Conservation (phyloP, 2,888 invertebrate species). For the Caenorhabditis angaria region DNA sequence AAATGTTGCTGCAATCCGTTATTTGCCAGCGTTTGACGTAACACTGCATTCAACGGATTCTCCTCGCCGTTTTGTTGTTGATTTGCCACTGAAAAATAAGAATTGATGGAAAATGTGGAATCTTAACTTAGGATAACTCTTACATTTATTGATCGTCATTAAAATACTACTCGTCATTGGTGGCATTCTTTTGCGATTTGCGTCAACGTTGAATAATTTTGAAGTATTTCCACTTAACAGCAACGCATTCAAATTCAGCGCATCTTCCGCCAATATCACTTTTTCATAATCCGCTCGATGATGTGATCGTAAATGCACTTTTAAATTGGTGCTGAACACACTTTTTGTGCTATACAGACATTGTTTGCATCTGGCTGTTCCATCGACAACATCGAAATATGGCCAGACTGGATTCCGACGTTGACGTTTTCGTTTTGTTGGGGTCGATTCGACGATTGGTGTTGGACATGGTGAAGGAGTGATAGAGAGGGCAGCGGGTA, state of each 20-base stretch:
- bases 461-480: slow-evolving; percentile 33
- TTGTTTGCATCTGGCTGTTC: slow-evolving; percentile 61
- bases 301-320: slow-evolving; percentile 67
- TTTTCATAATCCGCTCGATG: slow-evolving; percentile 64
- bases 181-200: slow-evolving; percentile 54
- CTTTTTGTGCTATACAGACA: slow-evolving; percentile 67
- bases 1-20: slow-evolving; percentile 46
- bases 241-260: slow-evolving; percentile 57
- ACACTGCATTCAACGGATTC: slow-evolving; percentile 51
- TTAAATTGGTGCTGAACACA: slow-evolving; percentile 67
- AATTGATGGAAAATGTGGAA: background rate
- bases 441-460: slow-evolving; percentile 35
- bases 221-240: slow-evolving; percentile 56
- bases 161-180: slow-evolving; percentile 61
- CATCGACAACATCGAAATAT: slow-evolving; percentile 63
- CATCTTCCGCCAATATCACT: slow-evolving; percentile 65
- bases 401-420: slow-evolving; percentile 68
- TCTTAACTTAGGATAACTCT: too few relatives aligned
- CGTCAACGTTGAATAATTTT: slow-evolving; percentile 45
- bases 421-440: slow-evolving; percentile 62
- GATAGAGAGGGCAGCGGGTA: slow-evolving; percentile 27
- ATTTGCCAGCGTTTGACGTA: slow-evolving; percentile 57
- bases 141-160: slow-evolving; percentile 61
- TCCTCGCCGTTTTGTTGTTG: slow-evolving; percentile 52
- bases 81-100: slow-evolving; percentile 47